Conservation (phyloP, 2,888 invertebrate species). For the Anticlea derivata region DNA sequence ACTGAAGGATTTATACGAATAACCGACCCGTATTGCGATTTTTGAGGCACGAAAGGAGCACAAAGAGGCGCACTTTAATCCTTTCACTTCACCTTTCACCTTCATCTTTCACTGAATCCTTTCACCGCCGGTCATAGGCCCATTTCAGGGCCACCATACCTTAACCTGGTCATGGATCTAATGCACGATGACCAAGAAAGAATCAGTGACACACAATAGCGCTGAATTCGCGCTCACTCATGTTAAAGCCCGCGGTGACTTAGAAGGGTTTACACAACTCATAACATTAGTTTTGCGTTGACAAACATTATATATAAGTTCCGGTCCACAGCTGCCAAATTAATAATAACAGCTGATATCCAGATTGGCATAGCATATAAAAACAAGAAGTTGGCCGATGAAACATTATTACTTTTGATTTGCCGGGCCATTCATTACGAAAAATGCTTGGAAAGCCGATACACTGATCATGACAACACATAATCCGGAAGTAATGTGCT, state of each 20-base stretch:
- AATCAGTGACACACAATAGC: too few species aligned
- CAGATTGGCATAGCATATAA: conserved; percentile 26
- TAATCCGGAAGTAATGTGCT: conserved; percentile 12
- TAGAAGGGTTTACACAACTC: conserved; percentile 34
- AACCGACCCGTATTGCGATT: too few species aligned
- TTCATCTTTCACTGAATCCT: too few species aligned
- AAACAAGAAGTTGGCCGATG: conserved; percentile 17
- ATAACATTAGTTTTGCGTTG: conserved; percentile 46
- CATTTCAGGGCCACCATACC: too few species aligned
- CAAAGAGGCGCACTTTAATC: too few species aligned
- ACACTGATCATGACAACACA: neutral
- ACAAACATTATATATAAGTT: conserved; percentile 62
- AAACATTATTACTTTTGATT: conserved; percentile 6
- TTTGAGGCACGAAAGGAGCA: too few species aligned
- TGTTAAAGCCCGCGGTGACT: too few species aligned
- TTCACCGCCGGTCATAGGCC: too few species aligned
- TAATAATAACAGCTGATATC: conserved; percentile 35
- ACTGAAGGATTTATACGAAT: conserved; percentile 45
- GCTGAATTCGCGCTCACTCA: too few species aligned
- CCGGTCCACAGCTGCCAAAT: conserved; percentile 57
- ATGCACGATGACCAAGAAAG: too few species aligned
- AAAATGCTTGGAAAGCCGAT: conserved; percentile 12
- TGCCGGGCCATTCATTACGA: conserved; percentile 9
- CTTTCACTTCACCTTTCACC: too few species aligned
- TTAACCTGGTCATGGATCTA: too few species aligned